phyloP scores from a whole-genome alignment of 2,888 invertebrate genomes.

The Phytoseiulus persimilis region DNA sequence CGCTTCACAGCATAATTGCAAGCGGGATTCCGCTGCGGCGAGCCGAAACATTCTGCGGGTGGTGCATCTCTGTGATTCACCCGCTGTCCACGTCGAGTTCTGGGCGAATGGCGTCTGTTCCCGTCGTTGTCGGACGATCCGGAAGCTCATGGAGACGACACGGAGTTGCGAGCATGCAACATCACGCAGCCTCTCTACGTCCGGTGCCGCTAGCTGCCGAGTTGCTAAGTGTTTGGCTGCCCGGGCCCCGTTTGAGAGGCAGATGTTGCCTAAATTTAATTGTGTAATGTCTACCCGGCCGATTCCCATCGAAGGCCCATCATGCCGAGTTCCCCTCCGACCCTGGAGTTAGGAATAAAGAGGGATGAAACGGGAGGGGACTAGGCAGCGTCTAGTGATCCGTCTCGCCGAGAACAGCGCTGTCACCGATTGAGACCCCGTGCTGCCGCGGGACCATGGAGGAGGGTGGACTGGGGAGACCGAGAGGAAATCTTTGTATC shows the following conservation, averaged over 20 bases:
- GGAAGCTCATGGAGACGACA: too few species aligned
- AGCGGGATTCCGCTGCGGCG: too few species aligned
- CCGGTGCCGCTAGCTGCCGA: neutral
- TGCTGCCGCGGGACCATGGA: neutral
- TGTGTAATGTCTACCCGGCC: conserved; percentile 30
- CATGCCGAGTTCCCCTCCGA: neutral
- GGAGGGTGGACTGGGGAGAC: neutral
- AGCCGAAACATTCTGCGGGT: too few species aligned
- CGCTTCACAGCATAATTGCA: too few species aligned
- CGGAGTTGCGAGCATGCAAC: too few species aligned
- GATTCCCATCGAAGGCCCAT: neutral
- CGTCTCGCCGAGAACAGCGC: conserved; percentile 38
- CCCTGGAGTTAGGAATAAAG: neutral
- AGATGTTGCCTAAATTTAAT: conserved; percentile 33
- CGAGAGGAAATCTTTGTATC: neutral
- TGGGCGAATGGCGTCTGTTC: too few species aligned
- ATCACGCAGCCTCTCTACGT: neutral
- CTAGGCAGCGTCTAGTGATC: conserved; percentile 10
- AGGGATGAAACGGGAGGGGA: neutral
- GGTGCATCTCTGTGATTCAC: too few species aligned
- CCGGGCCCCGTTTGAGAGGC: neutral
- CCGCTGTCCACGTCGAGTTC: too few species aligned
- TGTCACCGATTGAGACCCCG: conserved; percentile 37
- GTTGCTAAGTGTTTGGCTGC: conserved; percentile 24
- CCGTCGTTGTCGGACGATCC: too few species aligned